These are phyloP conservation scores for Troides oblongomaculatus DNA, from an alignment of 2,888 invertebrate species.

Conservation along the genomic window DNA sequence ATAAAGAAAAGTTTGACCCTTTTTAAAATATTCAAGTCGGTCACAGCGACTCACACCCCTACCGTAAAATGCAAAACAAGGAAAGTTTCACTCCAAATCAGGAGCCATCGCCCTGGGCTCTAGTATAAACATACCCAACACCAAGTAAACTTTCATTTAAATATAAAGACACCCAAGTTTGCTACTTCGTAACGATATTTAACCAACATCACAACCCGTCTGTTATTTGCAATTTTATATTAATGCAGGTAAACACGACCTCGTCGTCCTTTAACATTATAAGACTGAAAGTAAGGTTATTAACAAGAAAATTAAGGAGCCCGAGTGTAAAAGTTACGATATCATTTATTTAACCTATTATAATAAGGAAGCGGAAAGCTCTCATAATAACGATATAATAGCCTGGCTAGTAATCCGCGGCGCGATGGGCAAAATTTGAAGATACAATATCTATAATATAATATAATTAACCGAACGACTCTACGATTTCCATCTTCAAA, in stretches of 20 bases:
- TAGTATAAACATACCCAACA: slow-evolving; percentile 56
- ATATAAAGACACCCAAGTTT: slow-evolving; percentile 44
- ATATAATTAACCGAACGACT: too few relatives aligned
- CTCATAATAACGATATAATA: neutral
- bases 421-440: neutral
- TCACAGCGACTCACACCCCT: slow-evolving; percentile 63
- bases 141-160: slow-evolving; percentile 69
- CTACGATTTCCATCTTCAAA: too few relatives aligned
- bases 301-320: neutral
- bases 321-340: neutral
- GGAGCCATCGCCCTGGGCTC: slow-evolving; percentile 46
- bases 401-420: neutral
- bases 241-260: slow-evolving; percentile 6
- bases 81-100: slow-evolving; percentile 74
- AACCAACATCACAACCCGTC: slow-evolving; percentile 6
- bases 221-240: slow-evolving; percentile 7
- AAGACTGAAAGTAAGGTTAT: neutral
- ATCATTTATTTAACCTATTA: neutral
- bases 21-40: slow-evolving; percentile 75
- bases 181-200: slow-evolving; percentile 42
- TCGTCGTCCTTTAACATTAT: neutral
- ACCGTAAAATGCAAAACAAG: slow-evolving; percentile 74
- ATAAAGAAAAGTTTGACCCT: slow-evolving; percentile 64
- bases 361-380: neutral
- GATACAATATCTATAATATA: neutral